These are phyloP conservation scores for Hypolimnas misippus DNA, from an alignment of 2,888 invertebrate species.

Conservation along the genomic window DNA sequence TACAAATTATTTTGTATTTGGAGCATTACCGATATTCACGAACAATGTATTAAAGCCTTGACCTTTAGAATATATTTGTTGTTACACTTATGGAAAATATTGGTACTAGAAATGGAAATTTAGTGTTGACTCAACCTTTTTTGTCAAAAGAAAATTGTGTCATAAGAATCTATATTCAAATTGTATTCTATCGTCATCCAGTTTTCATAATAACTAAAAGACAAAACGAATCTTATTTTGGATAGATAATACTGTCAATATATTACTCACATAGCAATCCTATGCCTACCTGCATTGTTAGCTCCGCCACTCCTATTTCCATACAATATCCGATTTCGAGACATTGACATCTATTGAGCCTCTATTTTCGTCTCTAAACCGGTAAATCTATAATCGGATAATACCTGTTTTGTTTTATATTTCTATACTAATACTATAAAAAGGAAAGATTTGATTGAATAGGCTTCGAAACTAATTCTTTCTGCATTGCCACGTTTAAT, in stretches of 20 bases:
- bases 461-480: too few relatives aligned
- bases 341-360: not conserved
- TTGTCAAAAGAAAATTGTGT: not conserved
- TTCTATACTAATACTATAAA: too few relatives aligned
- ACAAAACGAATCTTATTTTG: not conserved
- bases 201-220: not conserved
- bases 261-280: not conserved
- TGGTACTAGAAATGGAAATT: not conserved
- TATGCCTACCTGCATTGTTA: not conserved
- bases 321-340: constrained; percentile 10
- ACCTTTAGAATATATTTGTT: not conserved
- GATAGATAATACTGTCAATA: not conserved
- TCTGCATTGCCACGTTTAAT: too few relatives aligned
- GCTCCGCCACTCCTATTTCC: not conserved
- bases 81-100: not conserved
- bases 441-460: too few relatives aligned
- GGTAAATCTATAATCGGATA: not conserved
- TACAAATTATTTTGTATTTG: not conserved
- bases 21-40: constrained; percentile 11
- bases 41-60: constrained; percentile 5
- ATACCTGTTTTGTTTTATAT: not conserved
- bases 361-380: constrained; percentile 5
- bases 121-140: not conserved
- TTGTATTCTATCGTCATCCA: not conserved
- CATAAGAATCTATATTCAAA: not conserved